phyloP scores from a whole-genome alignment of 2,888 invertebrate species.

The Ochropleura leucogaster region DNA sequence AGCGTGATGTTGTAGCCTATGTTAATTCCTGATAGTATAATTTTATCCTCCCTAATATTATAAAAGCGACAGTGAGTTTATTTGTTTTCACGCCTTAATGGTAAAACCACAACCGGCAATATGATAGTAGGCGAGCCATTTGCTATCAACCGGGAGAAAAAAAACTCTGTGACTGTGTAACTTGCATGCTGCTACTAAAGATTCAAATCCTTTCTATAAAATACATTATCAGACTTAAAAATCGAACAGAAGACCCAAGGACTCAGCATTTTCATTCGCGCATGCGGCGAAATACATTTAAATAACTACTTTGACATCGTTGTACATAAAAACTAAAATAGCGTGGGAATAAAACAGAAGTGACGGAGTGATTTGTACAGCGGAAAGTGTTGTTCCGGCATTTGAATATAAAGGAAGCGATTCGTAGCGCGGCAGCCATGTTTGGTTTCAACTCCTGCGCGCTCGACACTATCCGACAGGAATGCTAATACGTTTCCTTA shows the following conservation, averaged over 20 bases:
- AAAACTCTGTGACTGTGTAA: too few relatives aligned
- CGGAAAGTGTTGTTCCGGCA: slow-evolving; percentile 80
- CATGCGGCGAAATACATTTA: slow-evolving; percentile 6
- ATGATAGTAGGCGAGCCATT: background rate
- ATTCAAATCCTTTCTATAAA: background rate
- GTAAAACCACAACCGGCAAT: too few relatives aligned
- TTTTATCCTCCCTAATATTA: too few relatives aligned
- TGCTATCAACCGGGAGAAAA: background rate
- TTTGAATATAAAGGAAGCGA: slow-evolving; percentile 78
- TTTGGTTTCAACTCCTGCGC: slow-evolving; percentile 73
- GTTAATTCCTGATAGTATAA: too few relatives aligned
- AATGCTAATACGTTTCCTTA: slow-evolving; percentile 80
- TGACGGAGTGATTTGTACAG: slow-evolving; percentile 79
- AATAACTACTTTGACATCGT: slow-evolving; percentile 12
- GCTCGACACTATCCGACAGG: slow-evolving; percentile 74
- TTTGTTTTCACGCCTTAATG: too few relatives aligned
- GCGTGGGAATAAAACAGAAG: slow-evolving; percentile 70
- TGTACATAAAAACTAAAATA: slow-evolving; percentile 33
- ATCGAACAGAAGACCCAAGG: background rate
- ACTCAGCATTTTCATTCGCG: background rate
- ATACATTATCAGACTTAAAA: background rate
- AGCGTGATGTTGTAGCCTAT: too few relatives aligned
- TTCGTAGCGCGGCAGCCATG: slow-evolving; percentile 73
- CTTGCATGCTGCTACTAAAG: background rate
- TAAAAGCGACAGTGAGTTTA: too few relatives aligned